phyloP scores from a whole-genome alignment of 1,140 invertebrate genomes.

The Drosophila eugracilis region DNA sequence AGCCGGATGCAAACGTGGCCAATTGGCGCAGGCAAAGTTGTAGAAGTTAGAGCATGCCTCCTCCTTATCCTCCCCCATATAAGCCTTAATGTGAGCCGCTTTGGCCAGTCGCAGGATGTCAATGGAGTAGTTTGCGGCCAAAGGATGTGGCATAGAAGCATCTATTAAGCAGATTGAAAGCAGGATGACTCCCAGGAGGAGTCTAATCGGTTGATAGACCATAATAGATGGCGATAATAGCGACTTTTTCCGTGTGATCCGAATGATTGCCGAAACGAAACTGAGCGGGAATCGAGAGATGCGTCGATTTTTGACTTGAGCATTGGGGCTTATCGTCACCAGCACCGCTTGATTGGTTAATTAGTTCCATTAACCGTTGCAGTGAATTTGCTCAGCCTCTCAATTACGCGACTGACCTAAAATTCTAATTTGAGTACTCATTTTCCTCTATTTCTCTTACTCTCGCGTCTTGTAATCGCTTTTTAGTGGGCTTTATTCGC shows the following conservation, averaged over 20 bases:
- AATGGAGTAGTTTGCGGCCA: conserved; percentile 65
- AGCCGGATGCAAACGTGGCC: conserved; percentile 85
- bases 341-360: conserved; percentile 71
- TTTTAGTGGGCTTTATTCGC: conserved; percentile 21
- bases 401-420: conserved; percentile 70
- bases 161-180: conserved; percentile 2
- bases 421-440: conserved; percentile 57
- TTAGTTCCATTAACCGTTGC: conserved; percentile 76
- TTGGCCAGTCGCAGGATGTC: conserved; percentile 77
- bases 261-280: conserved; percentile 62
- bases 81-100: conserved; percentile 88
- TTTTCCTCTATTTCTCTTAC: conserved; percentile 21
- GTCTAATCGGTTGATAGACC: conserved; percentile 6
- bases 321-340: conserved; percentile 61
- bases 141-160: conserved; percentile 27
- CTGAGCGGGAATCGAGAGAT: conserved; percentile 66
- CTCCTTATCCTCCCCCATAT: conserved; percentile 90
- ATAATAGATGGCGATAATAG: not conserved
- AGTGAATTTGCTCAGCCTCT: conserved; percentile 55
- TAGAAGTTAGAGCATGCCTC: conserved; percentile 95
- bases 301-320: conserved; percentile 78
- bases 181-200: conserved; percentile 34
- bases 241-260: conserved; percentile 21
- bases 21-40: conserved; percentile 87
- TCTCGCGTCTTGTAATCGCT: conserved; percentile 15